These are phyloP conservation scores for Gobionotothen gibberifrons DNA, from an alignment of 2,797 vertebrate genomes.

Conservation along the genomic window DNA sequence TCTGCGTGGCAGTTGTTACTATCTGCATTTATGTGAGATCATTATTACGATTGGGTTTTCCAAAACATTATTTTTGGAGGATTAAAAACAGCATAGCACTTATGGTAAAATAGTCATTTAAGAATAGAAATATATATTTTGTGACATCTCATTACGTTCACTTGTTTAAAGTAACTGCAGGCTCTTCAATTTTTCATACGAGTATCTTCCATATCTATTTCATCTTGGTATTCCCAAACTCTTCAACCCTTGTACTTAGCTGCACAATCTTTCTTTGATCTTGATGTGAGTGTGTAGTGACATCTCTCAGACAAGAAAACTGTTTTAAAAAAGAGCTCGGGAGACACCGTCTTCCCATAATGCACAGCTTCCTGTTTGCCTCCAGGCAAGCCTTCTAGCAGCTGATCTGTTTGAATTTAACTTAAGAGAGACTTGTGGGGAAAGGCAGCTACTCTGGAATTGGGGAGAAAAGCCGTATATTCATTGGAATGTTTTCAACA, in stretches of 20 bases:
- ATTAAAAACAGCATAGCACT: slow-evolving; percentile 9
- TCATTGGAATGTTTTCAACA: slow-evolving; percentile 27
- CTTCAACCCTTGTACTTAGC: slow-evolving; percentile 35
- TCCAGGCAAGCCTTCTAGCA: slow-evolving; percentile 62
- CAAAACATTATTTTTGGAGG: not conserved
- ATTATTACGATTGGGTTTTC: not conserved
- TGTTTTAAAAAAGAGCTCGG: slow-evolving; percentile 54
- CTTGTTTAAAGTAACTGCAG: not conserved
- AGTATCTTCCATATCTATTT: slow-evolving; percentile 23
- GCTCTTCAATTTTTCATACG: slow-evolving; percentile 4
- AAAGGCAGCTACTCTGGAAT: slow-evolving; percentile 21
- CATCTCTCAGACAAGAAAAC: slow-evolving; percentile 51
- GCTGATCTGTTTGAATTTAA: slow-evolving; percentile 54
- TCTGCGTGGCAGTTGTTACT: slow-evolving; percentile 1
- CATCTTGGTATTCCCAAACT: slow-evolving; percentile 36
- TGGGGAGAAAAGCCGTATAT: slow-evolving; percentile 20
- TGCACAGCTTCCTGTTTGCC: slow-evolving; percentile 68
- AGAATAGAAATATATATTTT: not conserved
- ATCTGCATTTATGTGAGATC: slow-evolving; percentile 12
- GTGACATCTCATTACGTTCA: slow-evolving; percentile 15
- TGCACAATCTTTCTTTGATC: slow-evolving; percentile 48
- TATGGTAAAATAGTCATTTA: slow-evolving; percentile 15
- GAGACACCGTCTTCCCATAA: slow-evolving; percentile 53
- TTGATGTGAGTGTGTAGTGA: slow-evolving; percentile 27
- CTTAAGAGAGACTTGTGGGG: slow-evolving; percentile 40